phyloP scores from a whole-genome alignment of 2,797 vertebrate genomes.

The Tenualosa ilisha region DNA sequence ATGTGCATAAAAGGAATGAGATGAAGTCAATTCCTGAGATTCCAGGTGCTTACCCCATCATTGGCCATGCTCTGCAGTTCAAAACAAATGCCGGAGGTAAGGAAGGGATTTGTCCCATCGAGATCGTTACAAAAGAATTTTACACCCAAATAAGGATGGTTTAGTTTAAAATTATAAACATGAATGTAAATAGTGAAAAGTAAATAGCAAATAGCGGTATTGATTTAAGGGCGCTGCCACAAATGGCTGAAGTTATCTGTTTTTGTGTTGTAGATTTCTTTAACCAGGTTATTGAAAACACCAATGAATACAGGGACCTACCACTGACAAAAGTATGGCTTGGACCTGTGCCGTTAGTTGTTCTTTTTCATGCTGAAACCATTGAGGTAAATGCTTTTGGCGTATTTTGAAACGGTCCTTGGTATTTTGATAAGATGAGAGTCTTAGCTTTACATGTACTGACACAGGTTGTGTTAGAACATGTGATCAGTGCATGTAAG shows the following conservation, averaged over 20 bases:
- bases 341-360: conserved; percentile 56
- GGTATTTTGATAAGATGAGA: too few species aligned
- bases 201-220: too few species aligned
- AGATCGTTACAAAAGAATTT: not conserved
- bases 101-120: not conserved
- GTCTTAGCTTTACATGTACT: not conserved
- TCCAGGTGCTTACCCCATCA: conserved; percentile 51
- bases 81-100: conserved; percentile 56
- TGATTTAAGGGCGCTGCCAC: not conserved
- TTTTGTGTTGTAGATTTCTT: conserved; percentile 54
- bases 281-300: conserved; percentile 56
- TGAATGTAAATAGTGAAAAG: not conserved
- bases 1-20: conserved; percentile 55
- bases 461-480: not conserved
- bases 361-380: conserved; percentile 59
- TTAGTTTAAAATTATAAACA: not conserved
- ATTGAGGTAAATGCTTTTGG: conserved; percentile 52
- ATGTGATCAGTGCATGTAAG: not conserved
- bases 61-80: conserved; percentile 58
- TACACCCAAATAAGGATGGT: not conserved
- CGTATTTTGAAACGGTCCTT: not conserved
- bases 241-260: not conserved
- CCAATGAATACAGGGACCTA: conserved; percentile 54
- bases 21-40: conserved; percentile 58
- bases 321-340: conserved; percentile 58